phyloP scores from a whole-genome alignment of 2,113 vertebrate genomes.

The Nibea coibor region DNA sequence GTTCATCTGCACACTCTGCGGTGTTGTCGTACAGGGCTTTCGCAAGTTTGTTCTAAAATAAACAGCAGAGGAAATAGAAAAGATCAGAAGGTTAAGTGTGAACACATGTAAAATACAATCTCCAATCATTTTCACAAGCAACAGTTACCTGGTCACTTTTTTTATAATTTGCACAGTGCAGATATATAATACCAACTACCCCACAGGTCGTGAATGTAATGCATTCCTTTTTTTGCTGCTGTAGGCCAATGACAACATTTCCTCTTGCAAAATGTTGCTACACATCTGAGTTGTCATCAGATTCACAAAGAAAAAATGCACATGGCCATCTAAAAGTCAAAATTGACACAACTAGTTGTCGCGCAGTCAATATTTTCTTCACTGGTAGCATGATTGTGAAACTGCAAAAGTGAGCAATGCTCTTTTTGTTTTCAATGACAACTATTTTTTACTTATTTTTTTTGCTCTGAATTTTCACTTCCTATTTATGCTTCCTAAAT shows the following conservation, averaged over 20 bases:
- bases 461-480: constrained; percentile 55
- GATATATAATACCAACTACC: too few relatives aligned
- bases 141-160: background rate
- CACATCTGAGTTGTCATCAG: background rate
- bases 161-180: background rate
- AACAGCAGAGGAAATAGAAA: constrained; percentile 11
- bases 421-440: constrained; percentile 9
- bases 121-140: background rate
- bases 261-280: constrained; percentile 36
- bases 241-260: constrained; percentile 31
- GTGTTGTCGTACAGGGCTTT: constrained; percentile 95
- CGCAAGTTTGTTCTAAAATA: constrained; percentile 86
- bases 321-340: background rate
- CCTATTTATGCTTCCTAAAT: constrained; percentile 57
- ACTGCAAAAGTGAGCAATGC: background rate
- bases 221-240: constrained; percentile 4
- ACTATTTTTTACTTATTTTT: background rate
- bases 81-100: background rate
- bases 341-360: background rate
- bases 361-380: background rate
- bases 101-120: background rate
- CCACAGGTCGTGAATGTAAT: background rate
- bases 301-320: background rate
- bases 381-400: background rate
- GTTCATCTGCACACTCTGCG: constrained; percentile 90